Percentiles rank a stretch among this genome's conserved stretches.
Conservation (phyloP, 2,797 vertebrate genomes). For the Ispidina picta region DNA sequence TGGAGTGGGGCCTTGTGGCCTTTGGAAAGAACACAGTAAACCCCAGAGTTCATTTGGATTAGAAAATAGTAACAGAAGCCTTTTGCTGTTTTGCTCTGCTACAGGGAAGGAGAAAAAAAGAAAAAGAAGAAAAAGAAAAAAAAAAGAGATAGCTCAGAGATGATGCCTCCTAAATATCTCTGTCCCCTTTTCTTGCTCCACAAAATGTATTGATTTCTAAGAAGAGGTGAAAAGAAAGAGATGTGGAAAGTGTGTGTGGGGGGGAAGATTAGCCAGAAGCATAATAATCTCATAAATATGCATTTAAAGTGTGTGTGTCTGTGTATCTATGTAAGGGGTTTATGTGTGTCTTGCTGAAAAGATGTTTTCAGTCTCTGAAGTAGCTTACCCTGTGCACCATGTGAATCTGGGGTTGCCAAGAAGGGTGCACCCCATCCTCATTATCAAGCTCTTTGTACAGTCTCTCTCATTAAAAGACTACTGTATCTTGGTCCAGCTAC, state of each 20-base stretch:
- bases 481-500: neutral
- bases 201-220: conserved; percentile 44
- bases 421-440: neutral
- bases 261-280: neutral
- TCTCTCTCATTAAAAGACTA: conserved; percentile 24
- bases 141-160: neutral
- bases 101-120: neutral
- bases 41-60: conserved; percentile 18
- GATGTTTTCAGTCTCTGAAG: conserved; percentile 29
- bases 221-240: conserved; percentile 1
- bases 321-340: conserved; percentile 14
- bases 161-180: conserved; percentile 22
- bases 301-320: conserved; percentile 28
- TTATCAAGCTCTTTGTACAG: neutral
- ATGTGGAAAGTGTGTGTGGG: neutral
- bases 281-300: conserved; percentile 51
- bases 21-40: conserved; percentile 48
- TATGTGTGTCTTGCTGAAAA: conserved; percentile 45
- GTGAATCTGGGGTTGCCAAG: neutral
- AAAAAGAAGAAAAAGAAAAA: neutral
- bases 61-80: conserved; percentile 44
- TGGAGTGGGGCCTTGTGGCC: neutral
- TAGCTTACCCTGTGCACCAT: neutral
- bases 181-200: conserved; percentile 7
- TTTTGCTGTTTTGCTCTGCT: conserved; percentile 6